Evolutionary conservation across 2,888 invertebrate genomes (phyloP), one percentile per base, ranked within the genome.

Genomic region (Theodoxus fluviatilis): DNA sequence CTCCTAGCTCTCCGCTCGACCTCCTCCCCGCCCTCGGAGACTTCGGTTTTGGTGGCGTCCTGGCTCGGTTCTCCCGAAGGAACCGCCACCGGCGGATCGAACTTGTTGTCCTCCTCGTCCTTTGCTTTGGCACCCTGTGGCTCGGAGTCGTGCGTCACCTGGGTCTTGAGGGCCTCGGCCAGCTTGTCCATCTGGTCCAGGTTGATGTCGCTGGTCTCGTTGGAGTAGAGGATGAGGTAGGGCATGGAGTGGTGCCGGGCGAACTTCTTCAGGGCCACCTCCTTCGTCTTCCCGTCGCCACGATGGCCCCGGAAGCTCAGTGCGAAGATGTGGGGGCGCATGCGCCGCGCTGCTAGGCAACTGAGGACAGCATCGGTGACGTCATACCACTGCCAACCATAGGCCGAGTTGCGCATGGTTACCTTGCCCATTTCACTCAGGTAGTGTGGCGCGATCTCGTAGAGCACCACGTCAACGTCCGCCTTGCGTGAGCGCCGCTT

Each of bases 141-240:
- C 31, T 28, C 2, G 6, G 28, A 12, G 15, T 31, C 57, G 25
- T 57, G 35, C 9, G 15, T 47, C 6, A 49, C 63, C n/a, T 72
- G 65, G 18, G 68, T 43, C 43, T 75, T 71, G 40, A 73, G 65
- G 59, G 76, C 70, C 59, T 76, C 76, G 33, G 79, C 74, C 67
- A 77, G 72, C 38, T 72, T 71, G 25, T 80, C 80, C 59, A 81
- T 68, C 69, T 82, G 76, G 37, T 84, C 82, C 70, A 83, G 68
- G 35, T 79, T 80, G 61, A 83, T 76, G 67, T 78, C 80, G 69
- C 81, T 78, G 31, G 81, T 84, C 71, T 86, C 85, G 73, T 87
- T 85, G 12, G 87, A 85, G 75, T 84, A 87, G 31, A 87, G 80
- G 28, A 87, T 78, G 63, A 87, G 80, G 73, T 85, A 87, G 37